Conservation (phyloP, 2,888 invertebrate species). For the Gasteruption jaculator region DNA sequence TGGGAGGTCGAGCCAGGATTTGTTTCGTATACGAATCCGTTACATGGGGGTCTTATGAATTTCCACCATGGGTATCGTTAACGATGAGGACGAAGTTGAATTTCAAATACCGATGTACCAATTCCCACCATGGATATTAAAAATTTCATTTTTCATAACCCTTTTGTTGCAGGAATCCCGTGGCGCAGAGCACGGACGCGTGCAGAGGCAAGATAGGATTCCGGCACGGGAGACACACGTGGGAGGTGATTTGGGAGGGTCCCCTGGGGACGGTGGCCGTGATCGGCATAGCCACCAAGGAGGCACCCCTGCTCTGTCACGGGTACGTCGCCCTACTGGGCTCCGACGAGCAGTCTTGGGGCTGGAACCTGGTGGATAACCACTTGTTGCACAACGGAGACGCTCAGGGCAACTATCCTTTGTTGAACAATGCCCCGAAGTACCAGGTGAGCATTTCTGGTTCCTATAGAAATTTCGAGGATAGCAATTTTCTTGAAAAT, state of each 20-base stretch:
- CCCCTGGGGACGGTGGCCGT: conserved; percentile 98
- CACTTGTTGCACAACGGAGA: conserved; percentile 94
- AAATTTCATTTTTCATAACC: conserved; percentile 3
- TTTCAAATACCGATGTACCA: no score
- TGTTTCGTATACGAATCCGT: no score
- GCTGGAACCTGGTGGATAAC: conserved; percentile 99
- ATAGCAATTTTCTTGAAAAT: no score
- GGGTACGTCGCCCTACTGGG: conserved; percentile 95
- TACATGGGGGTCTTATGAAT: no score
- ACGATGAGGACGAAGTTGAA: no score
- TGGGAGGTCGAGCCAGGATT: no score
- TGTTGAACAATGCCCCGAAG: conserved; percentile 93
- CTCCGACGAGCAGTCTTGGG: conserved; percentile 97
- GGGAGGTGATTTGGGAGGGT: conserved; percentile 99
- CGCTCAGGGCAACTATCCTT: conserved; percentile 89
- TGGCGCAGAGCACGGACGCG: conserved; percentile 97
- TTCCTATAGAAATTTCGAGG: not conserved
- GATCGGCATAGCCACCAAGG: conserved; percentile 91
- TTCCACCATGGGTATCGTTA: no score
- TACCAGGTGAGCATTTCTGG: conserved; percentile 71
- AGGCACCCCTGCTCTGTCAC: conserved; percentile 88
- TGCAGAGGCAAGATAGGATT: conserved; percentile 88
- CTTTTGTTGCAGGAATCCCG: conserved; percentile 73
- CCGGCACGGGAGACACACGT: conserved; percentile 87
- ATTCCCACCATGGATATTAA: no score